phyloP scores from a whole-genome alignment of 1,140 invertebrate species.

The Chrysopa pallens region DNA sequence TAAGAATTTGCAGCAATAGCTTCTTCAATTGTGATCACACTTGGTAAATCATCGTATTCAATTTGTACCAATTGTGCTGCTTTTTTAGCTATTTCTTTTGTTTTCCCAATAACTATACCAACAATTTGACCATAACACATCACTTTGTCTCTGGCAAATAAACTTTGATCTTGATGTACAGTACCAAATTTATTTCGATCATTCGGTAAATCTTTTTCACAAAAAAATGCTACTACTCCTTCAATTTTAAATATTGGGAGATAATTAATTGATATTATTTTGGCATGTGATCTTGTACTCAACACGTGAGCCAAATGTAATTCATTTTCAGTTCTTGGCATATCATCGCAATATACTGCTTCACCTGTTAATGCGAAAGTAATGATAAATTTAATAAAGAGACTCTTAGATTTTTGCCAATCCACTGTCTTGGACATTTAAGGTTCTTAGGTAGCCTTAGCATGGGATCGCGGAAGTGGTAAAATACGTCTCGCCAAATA shows the following conservation, averaged over 20 bases:
- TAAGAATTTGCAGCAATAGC: constrained; percentile 59
- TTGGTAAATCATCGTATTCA: constrained; percentile 51
- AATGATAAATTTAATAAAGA: too few species aligned
- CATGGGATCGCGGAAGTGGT: too few species aligned
- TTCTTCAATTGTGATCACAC: constrained; percentile 73
- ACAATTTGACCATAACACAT: constrained; percentile 60
- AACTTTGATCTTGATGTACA: constrained; percentile 57
- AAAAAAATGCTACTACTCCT: constrained; percentile 59
- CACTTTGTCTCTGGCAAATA: constrained; percentile 51
- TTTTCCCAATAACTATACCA: constrained; percentile 54
- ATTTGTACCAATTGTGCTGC: constrained; percentile 56
- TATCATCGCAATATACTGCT: constrained; percentile 82
- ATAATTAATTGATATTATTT: constrained; percentile 57
- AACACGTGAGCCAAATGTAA: constrained; percentile 59
- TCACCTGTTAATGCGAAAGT: constrained; percentile 44
- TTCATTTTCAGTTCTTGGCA: constrained; percentile 52
- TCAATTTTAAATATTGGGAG: constrained; percentile 47
- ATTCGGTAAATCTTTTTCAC: constrained; percentile 44
- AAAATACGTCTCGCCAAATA: too few species aligned
- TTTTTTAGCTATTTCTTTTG: constrained; percentile 51
- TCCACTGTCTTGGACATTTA: too few species aligned
- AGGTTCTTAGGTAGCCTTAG: too few species aligned
- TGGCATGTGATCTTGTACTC: constrained; percentile 64
- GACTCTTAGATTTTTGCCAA: too few species aligned
- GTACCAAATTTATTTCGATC: constrained; percentile 43